Conservation (phyloP, 2,797 vertebrate species). For the Champsocephalus esox region DNA sequence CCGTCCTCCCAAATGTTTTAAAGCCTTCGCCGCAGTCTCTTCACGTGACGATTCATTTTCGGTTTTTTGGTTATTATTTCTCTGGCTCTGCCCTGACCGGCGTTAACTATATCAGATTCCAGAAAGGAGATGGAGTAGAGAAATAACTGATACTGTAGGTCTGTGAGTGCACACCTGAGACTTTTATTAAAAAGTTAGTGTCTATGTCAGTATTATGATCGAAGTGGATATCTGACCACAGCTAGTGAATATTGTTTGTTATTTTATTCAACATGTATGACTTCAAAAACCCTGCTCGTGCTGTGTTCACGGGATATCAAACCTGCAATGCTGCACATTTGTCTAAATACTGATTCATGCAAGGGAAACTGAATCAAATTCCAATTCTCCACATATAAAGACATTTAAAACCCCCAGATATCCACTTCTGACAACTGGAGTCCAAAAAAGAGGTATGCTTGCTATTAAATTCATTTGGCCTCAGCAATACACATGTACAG, state of each 20-base stretch:
- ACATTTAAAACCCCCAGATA: neutral
- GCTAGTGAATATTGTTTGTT: constrained; percentile 17
- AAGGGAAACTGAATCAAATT: neutral
- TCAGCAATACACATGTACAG: constrained; percentile 7
- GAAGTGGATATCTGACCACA: constrained; percentile 8
- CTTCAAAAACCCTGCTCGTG: neutral
- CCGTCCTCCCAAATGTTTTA: constrained; percentile 38
- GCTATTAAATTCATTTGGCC: neutral
- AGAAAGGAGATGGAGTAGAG: constrained; percentile 27
- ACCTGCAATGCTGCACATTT: neutral
- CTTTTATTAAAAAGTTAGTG: constrained; percentile 50
- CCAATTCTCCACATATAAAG: too few relatives aligned
- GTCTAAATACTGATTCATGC: neutral
- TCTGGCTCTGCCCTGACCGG: constrained; percentile 6
- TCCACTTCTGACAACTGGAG: neutral
- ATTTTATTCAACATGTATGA: constrained; percentile 23
- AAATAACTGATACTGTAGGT: constrained; percentile 17
- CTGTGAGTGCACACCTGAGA: constrained; percentile 27
- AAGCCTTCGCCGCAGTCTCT: constrained; percentile 22
- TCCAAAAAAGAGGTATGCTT: neutral
- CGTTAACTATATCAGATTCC: constrained; percentile 43
- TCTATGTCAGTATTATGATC: neutral
- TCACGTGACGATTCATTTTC: constrained; percentile 1
- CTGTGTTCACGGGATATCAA: neutral
- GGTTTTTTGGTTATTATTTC: constrained; percentile 28